Base-by-base conservation (phyloP, 2,113 vertebrate genomes). In the Furnarius figulus region DNA sequence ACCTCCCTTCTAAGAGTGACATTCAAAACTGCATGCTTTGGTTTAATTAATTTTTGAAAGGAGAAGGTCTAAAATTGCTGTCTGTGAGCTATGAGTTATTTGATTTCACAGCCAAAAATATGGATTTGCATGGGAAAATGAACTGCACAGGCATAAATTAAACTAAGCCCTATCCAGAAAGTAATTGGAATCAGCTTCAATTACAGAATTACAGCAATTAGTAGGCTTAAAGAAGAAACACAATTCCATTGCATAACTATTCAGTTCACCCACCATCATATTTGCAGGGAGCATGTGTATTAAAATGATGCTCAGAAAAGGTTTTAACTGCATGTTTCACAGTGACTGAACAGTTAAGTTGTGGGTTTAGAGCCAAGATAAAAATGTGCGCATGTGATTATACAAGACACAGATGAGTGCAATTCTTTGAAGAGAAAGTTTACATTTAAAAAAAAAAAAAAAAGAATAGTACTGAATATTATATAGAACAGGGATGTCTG, bases 31-130 rank as follows among this genome's bases (percentile, higher is more conserved):
- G 6, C 19, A 44, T 58, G 24, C 10, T 82, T 67, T 46, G 52
- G 28, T 89, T 89, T 91, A 93, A 86, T 87, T 96, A 68, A 75
- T 63, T 87, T 89, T 82, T 85, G 40, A 89, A 85, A 95, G 28
- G 23, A 55, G 35, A 40, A 77, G 23, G 24, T 87, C 42, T 91
- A 58, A 89, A 91, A 84, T 65, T 0, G 0, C 40, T 79, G 24
- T 65, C 53, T 91, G 40, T 66, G 42, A 93, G 49, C 49, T 82
- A 14, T 55, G 71, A 58, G 8, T 93, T 93, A 47, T 76, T 89
- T 82, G 66, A 87, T 85, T 91, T 56, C 33, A 63, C 50, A 85
- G 47, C 52, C 77, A 91, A 84, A 87, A 89, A 74, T 42, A 49
- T 74, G 15, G 55, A 85, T 89, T 91, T 89, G 25, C 56, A 89